Evolutionary conservation across 2,888 invertebrate genomes (phyloP), one percentile per base, ranked within the genome.

Genomic region (Idaea biselata): DNA sequence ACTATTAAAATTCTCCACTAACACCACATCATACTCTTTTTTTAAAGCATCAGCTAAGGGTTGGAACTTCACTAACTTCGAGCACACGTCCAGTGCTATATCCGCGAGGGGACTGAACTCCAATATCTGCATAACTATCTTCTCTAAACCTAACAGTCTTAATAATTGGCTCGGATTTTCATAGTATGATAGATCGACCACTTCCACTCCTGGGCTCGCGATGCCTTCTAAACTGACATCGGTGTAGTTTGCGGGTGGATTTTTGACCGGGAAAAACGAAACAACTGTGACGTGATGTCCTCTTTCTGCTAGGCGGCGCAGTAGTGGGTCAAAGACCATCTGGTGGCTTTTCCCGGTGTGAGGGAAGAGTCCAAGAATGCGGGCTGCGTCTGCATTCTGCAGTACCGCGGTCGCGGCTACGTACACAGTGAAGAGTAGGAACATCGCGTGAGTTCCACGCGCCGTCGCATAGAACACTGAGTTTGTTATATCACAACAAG

Each of bases 271-370:
- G 77, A 94, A 95, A 79, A 93, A 93, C 0, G 94, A 94, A 1
- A 94, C 86, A 1, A 95, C 93, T n/a, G 94, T 94, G 2, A 95
- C 77, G 58, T 94, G 88, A 74, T 95, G 95, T 1, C 95, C 95
- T 58, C 93, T 88, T 18, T 86, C 84, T 0, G 93, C 93, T 60
- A 95, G 79, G 55, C 88, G 91, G 60, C 86, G 87, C 6, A 95
- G 75, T 4, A 95, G 80, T 0, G 93, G 93, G 58, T 93, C 90
- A 76, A 94, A 94, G 0, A 94, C 94, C 79, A 93, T 89, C 71
- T 94, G 94, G 72, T 95, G 95, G 71, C 95, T 95, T 65, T 93
- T 93, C 0, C 94, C 94, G 0, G 92, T 89, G 73, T 94, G 93
- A 0, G 94, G 93, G 72, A 95, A 94, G 0, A 94, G 79, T 4